Conservation (phyloP, 2,113 vertebrate genomes). For the Channa maculata region DNA sequence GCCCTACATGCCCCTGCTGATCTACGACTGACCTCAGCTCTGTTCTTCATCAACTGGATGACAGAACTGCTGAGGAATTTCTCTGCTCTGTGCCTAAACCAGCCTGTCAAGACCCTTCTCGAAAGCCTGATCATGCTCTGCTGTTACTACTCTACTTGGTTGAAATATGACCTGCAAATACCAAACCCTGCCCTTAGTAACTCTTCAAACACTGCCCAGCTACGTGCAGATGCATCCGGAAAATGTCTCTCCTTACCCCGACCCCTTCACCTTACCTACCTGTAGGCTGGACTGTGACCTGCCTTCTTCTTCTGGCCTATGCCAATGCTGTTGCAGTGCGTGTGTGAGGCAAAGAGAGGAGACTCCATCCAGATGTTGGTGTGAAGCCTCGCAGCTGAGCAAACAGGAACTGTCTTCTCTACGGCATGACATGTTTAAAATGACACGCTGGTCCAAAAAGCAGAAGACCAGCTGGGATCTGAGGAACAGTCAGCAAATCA, state of each 20-base stretch:
- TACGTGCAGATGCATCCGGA: slow-evolving; percentile 62
- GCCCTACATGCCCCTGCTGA: background rate
- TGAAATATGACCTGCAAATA: slow-evolving; percentile 70
- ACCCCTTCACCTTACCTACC: slow-evolving; percentile 47
- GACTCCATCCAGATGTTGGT: slow-evolving; percentile 69
- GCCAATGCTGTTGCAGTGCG: slow-evolving; percentile 22
- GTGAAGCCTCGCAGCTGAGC: slow-evolving; percentile 79
- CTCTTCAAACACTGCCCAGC: slow-evolving; percentile 55
- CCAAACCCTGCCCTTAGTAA: slow-evolving; percentile 56
- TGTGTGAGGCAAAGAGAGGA: slow-evolving; percentile 39
- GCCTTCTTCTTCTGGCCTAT: background rate
- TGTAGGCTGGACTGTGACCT: slow-evolving; percentile 35
- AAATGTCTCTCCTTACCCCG: slow-evolving; percentile 48
- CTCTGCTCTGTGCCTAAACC: slow-evolving; percentile 78
- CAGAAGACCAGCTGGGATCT: slow-evolving; percentile 50
- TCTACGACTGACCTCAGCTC: slow-evolving; percentile 47
- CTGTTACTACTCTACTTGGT: slow-evolving; percentile 49
- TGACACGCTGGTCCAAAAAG: slow-evolving; percentile 68
- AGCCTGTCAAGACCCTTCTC: slow-evolving; percentile 45
- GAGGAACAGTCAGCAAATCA: slow-evolving; percentile 16
- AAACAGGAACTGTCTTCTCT: slow-evolving; percentile 80
- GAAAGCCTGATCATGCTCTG: slow-evolving; percentile 39
- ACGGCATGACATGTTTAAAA: slow-evolving; percentile 76
- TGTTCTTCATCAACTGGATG: slow-evolving; percentile 63
- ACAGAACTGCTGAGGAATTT: slow-evolving; percentile 81